Percentiles rank a stretch among this genome's conserved stretches.
Evolutionary conservation across 2,113 vertebrate genomes (phyloP).

Genomic region (Thryonomys swinderianus): DNA sequence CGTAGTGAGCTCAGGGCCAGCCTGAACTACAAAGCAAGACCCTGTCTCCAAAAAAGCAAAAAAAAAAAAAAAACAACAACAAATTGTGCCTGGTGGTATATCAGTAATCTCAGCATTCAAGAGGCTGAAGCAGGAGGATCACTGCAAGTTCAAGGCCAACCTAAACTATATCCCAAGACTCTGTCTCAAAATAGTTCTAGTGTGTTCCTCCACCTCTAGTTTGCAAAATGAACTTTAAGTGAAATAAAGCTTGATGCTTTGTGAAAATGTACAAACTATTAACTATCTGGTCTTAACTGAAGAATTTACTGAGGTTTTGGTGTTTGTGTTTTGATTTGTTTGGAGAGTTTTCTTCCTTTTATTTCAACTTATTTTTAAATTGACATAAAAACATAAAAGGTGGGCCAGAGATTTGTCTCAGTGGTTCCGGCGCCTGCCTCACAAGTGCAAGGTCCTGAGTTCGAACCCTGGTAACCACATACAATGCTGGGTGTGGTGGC

Average conservation of each 20-base stretch:
- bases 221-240: slow-evolving; percentile 3
- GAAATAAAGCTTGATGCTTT: neutral
- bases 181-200: neutral
- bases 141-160: neutral
- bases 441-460: too few relatives aligned
- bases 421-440: too few relatives aligned
- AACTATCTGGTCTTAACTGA: neutral
- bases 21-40: too few relatives aligned
- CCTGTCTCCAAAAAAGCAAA: too few relatives aligned
- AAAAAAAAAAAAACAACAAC: neutral
- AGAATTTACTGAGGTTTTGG: neutral
- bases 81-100: neutral
- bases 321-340: neutral
- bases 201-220: neutral
- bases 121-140: too few relatives aligned
- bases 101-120: neutral
- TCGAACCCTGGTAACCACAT: too few relatives aligned
- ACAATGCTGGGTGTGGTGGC: too few relatives aligned
- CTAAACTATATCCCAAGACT: neutral
- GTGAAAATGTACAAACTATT: neutral
- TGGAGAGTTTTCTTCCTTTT: neutral
- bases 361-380: neutral
- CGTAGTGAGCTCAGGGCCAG: too few relatives aligned
- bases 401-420: too few relatives aligned
- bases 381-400: neutral